These are phyloP conservation scores for Menura novaehollandiae DNA, from an alignment of 2,113 vertebrate species.

Conservation along the genomic window DNA sequence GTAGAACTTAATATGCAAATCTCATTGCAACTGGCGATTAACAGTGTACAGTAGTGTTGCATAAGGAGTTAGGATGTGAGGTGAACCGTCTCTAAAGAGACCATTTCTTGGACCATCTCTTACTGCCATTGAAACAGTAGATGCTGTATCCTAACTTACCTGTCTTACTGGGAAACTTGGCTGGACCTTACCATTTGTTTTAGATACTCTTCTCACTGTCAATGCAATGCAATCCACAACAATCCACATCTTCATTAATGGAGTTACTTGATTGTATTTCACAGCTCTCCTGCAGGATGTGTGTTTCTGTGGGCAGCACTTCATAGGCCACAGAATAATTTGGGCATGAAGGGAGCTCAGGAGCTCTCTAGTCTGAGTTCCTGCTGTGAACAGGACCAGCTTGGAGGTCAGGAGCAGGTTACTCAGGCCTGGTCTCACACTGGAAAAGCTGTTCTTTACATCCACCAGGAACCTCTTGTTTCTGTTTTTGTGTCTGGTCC, in stretches of 20 bases:
- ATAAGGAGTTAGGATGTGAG: not conserved
- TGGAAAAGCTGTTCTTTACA: not conserved
- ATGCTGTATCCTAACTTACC: not conserved
- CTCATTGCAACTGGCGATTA: not conserved
- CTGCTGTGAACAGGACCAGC: not conserved
- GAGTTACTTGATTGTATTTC: not conserved
- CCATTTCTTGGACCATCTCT: not conserved
- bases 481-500: not conserved
- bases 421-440: not conserved
- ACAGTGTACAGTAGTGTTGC: not conserved
- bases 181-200: not conserved
- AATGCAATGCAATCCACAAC: fast-evolving
- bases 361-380: not conserved
- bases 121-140: not conserved
- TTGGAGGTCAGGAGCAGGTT: not conserved
- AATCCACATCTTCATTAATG: not conserved
- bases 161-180: not conserved
- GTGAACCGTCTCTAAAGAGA: not conserved
- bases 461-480: not conserved
- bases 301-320: not conserved
- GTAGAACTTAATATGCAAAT: not conserved
- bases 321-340: not conserved
- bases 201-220: not conserved
- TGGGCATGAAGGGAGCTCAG: not conserved
- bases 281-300: not conserved